Evolutionary conservation across 2,888 invertebrate genomes (phyloP).

Genomic region (Phorcus lineatus): DNA sequence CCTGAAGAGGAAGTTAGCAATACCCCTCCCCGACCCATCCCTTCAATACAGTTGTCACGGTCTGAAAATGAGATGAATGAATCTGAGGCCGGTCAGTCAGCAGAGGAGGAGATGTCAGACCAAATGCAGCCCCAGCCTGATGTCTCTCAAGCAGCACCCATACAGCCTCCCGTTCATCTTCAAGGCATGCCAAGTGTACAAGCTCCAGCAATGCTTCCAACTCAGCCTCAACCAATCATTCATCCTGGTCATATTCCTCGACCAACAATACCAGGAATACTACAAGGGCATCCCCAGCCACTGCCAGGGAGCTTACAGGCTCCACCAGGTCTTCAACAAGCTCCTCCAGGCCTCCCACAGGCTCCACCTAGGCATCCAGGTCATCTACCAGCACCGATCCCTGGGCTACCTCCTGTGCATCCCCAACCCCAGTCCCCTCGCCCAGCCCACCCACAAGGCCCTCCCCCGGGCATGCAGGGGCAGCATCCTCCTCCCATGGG

Average conservation of each 20-base stretch:
- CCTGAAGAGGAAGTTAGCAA: conserved; percentile 26
- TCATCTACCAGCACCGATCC: conserved; percentile 26
- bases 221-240: conserved; percentile 33
- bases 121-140: background rate
- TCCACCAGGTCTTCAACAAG: conserved; percentile 22
- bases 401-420: conserved; percentile 31
- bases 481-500: too few relatives aligned
- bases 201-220: conserved; percentile 37
- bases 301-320: conserved; percentile 2
- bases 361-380: conserved; percentile 23
- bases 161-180: conserved; percentile 30
- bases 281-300: conserved; percentile 24
- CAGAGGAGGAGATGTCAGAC: background rate
- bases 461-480: background rate
- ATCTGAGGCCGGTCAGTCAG: background rate
- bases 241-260: conserved; percentile 35
- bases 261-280: conserved; percentile 30
- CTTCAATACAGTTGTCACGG: conserved; percentile 28
- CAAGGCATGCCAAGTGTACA: too few relatives aligned
- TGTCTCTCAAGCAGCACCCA: background rate
- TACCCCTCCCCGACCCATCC: conserved; percentile 29
- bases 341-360: conserved; percentile 29
- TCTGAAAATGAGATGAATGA: background rate
- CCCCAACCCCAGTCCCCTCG: conserved; percentile 28
- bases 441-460: conserved; percentile 1